Evolutionary conservation across 2,888 invertebrate genomes (phyloP), one percentile per base, ranked within the genome.

Genomic region (Drosophila ezoana): DNA sequence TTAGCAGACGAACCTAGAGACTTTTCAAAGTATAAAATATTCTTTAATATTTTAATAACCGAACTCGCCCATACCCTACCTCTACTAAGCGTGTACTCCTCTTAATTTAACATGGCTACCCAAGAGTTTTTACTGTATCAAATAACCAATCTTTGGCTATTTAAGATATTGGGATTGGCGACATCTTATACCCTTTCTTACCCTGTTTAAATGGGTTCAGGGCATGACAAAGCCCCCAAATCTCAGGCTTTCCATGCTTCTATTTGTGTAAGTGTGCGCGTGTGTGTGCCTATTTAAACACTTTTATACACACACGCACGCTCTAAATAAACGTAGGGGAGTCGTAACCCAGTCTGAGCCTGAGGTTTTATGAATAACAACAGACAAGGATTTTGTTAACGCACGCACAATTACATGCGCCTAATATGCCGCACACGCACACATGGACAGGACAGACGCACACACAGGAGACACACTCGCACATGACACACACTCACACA

Each of bases 351-450:
- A 47, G 59, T 45, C 73, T 53, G 49, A 61, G 45, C 16, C 44
- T 18, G 43, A 65, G 85, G 67, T 71, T 81, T 71, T 63, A 71
- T 89, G 74, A 13, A 62, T 37, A 35, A 35, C 44, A 37, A 14
- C 63, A 54, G 82, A 77, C 78, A 80, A 73, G 81, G 81, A 89
- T 89, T 89, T 89, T 83, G 81, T 89, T 81, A 69, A 78, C 73
- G 73, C 72, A 89, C 81, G 90, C 89, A 87, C 90, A 86, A 89
- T 86, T 89, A 86, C 84, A 89, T 72, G 60, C 75, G 69, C 81
- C 76, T 75, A 81, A 87, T 78, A 64, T 75, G 44, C 59, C 41
- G 44, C 52, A 54, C 44, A 41, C 20, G 20, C 53, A 45, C 58
- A 38, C 54, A 58, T 16, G n/a, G n/a, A n/a, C n/a, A n/a, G n/a